A percentile compares a stretch with the other conserved stretches of the same genome.
Conservation (phyloP, 1,140 invertebrate genomes). For the Psilanteris sp. region DNA sequence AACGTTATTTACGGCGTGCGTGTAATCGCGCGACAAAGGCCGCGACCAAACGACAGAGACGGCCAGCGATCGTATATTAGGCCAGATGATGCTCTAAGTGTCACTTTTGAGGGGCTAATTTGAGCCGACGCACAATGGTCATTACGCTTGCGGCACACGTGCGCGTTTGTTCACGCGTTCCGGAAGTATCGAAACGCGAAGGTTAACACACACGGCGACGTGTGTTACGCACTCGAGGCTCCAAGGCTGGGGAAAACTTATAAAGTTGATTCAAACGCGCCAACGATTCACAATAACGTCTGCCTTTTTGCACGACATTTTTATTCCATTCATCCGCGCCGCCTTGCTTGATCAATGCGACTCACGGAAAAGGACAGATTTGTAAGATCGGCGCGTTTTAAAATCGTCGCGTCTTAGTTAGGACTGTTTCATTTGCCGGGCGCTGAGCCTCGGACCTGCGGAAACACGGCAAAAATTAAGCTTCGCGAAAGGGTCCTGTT, state of each 20-base stretch:
- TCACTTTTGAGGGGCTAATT: slow-evolving; percentile 52
- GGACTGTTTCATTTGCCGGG: too few species aligned
- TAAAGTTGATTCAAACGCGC: slow-evolving; percentile 25
- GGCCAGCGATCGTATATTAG: slow-evolving; percentile 21
- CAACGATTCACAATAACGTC: background rate
- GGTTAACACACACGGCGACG: slow-evolving; percentile 56
- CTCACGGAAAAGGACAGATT: too few species aligned
- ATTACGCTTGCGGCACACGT: slow-evolving; percentile 50
- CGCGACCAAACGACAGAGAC: background rate
- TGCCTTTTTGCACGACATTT: background rate
- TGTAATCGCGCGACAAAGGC: slow-evolving; percentile 40
- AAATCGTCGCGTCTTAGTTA: too few species aligned
- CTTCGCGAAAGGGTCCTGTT: too few species aligned
- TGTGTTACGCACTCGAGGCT: slow-evolving; percentile 43
- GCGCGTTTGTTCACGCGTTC: slow-evolving; percentile 53
- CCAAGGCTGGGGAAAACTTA: slow-evolving; percentile 38
- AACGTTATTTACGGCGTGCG: slow-evolving; percentile 54
- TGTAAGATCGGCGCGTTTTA: too few species aligned
- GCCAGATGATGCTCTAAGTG: slow-evolving; percentile 41
- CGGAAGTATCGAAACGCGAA: slow-evolving; percentile 62
- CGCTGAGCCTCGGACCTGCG: too few species aligned
- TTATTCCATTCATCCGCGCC: slow-evolving; percentile 1
- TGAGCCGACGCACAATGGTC: slow-evolving; percentile 39
- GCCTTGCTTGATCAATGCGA: too few species aligned
- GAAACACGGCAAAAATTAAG: too few species aligned